Base-by-base conservation (phyloP, 2,113 vertebrate species). In the Melanerpes aurifrons region DNA sequence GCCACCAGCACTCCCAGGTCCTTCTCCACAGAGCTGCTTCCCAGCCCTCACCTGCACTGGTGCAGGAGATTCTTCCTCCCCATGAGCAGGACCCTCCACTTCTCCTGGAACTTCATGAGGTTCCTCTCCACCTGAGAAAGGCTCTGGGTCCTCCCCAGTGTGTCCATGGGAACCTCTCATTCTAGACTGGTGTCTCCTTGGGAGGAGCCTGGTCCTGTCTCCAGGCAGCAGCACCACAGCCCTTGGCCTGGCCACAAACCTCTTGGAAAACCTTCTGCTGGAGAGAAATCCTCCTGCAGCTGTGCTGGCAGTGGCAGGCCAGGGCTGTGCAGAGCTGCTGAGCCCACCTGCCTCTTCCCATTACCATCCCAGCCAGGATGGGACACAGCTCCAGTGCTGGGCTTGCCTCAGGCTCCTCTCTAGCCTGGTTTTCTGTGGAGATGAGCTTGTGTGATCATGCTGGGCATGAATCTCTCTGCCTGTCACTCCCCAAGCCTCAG, bases 121-220 rank as follows among this genome's bases (percentile, higher is more conserved):
- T 18, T 47, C 45, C 45, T 47, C 45, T 7, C 15, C 45, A 47
- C 45, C 45, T 47, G 16, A 47, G 74, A 79, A 20, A 2, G 2
- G 2, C 66, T 14, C 28, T 77, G 0, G 0, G 17, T 32, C 29
- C 77, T 74, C 8, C 14, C 9, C 4, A 6, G 63, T 1, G 50
- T 4, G 50, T 1, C 32, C 3, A 32, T 31, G 69, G 69, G 58
- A 50, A 10, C 10, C 24, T 16, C 31, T 32, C 32, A 43, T 68
- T 45, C 71, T 18, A 19, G 35, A 7, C 20, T 7, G 28, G 3
- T 12, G 7, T 31, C 53, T 2, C 56, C 45, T 50, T 2, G 7
- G 24, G n/a, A 37, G 61, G 66, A 15, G 2, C 0, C 0, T 2
- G 9, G 6, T 28, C 3, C 1, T 22, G 1, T 4, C 9, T 3